Conservation (phyloP, 1,140 invertebrate species). For the Bathynomus jamesi region DNA sequence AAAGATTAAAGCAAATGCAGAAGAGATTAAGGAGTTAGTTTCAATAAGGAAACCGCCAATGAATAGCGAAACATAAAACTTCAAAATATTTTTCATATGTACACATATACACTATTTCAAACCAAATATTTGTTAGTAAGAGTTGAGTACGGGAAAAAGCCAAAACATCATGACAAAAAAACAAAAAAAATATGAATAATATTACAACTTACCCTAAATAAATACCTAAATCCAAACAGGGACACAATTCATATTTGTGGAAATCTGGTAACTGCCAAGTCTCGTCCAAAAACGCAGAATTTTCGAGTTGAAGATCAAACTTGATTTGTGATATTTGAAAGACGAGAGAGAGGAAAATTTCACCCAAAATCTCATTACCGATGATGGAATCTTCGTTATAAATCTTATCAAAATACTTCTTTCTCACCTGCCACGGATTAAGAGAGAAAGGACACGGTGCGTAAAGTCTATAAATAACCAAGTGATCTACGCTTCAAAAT, state of each 20-base stretch:
- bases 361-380: constrained; percentile 52
- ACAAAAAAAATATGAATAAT: constrained; percentile 8
- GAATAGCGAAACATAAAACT: no score
- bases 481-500: no score
- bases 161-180: no score
- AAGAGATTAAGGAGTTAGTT: no score
- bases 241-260: constrained; percentile 48
- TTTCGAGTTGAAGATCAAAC: constrained; percentile 50
- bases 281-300: constrained; percentile 50
- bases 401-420: constrained; percentile 17
- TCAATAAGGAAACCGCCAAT: no score
- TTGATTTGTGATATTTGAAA: constrained; percentile 49
- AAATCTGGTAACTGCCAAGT: constrained; percentile 50
- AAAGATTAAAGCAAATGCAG: constrained; percentile 3
- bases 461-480: constrained; percentile 1
- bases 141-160: no score
- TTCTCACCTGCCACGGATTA: constrained; percentile 18
- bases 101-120: no score
- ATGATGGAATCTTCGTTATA: constrained; percentile 43
- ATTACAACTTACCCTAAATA: constrained; percentile 46
- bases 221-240: constrained; percentile 50
- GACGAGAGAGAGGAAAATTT: constrained; percentile 53
- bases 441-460: constrained; percentile 35
- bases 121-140: no score
- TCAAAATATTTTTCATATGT: no score